Conservation (phyloP, 2,113 vertebrate species). For the Ceyx melanurus region DNA sequence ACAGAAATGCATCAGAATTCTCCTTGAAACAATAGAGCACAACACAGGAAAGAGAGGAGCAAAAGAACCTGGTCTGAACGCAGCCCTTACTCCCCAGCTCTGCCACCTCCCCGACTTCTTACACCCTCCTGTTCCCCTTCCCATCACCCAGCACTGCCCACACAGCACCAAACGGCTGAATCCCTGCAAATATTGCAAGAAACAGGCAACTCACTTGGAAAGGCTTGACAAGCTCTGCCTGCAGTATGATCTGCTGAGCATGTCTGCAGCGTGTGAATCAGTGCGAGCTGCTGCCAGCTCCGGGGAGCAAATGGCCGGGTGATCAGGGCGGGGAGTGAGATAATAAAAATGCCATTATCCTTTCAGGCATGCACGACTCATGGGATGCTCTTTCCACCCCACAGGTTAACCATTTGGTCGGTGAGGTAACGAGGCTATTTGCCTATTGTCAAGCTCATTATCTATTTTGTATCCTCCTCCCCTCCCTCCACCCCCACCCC, state of each 20-base stretch:
- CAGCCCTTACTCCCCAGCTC: not conserved
- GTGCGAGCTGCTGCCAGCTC: conserved; percentile 48
- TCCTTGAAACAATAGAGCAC: not conserved
- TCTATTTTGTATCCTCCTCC: conserved; percentile 56
- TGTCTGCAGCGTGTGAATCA: conserved; percentile 68
- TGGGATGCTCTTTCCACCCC: conserved; percentile 70
- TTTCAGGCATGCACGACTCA: conserved; percentile 42
- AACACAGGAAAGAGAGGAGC: not conserved
- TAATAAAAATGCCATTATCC: conserved; percentile 69
- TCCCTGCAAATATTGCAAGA: not conserved
- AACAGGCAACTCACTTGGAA: conserved; percentile 79
- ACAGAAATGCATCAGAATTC: not conserved
- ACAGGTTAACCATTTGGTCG: conserved; percentile 73
- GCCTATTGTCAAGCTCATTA: conserved; percentile 66
- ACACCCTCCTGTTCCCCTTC: not conserved
- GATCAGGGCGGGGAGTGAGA: conserved; percentile 68
- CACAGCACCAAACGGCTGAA: not conserved
- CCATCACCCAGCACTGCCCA: not conserved
- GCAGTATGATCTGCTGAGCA: conserved; percentile 77
- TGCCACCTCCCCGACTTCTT: not conserved
- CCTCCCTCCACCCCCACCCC: not conserved
- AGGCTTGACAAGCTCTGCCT: conserved; percentile 76
- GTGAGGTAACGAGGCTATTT: conserved; percentile 48
- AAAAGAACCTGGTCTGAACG: not conserved
- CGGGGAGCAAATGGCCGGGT: conserved; percentile 50